Evolutionary conservation across 2,888 invertebrate species (phyloP), one percentile per base, ranked within the genome.

Genomic region (Papilio elwesi): DNA sequence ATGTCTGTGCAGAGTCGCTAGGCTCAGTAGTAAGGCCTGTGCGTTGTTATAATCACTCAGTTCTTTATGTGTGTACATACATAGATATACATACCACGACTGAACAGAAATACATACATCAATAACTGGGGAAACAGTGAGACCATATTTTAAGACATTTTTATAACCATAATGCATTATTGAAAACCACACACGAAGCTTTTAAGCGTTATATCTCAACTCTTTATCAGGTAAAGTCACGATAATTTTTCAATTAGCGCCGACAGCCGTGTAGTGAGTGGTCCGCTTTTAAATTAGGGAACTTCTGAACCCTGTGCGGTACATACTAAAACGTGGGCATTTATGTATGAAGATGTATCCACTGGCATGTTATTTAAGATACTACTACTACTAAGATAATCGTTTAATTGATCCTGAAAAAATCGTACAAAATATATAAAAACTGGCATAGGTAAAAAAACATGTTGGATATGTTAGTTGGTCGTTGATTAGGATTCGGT

Each of bases 241-340:
- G 59, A 59, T 59, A 59, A 59, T n/a, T 59, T 59, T 59, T 59
- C n/a, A 59, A 59, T 59, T 36, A 59, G 38, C n/a, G 59, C 59
- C 59, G 59, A 59, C 59, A 59, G 59, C 59, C n/a, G 59, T 59
- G 59, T 38, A 7, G 49, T 49, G 49, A 57, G 57, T 57, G 57
- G 57, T 57, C n/a, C 59, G 43, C 43, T 43, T 38, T 59, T 38
- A 13, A 36, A 38, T 57, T 38, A 38, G 57, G 36, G 13, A 38
- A 38, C n/a, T 38, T 26, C n/a, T 51, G 59, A 9, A 59, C 38
- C 10, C 26, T n/a, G 38, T 8, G 38, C 38, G 59, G 59, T 38
- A 59, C n/a, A 13, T 0, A 59, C 8, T 38, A 59, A 59, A 59
- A 36, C 38, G 13, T 9, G 38, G 8, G 36, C 59, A 38, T 59